Evolutionary conservation across 2,888 invertebrate genomes (phyloP).

Genomic region (Arge pagana): DNA sequence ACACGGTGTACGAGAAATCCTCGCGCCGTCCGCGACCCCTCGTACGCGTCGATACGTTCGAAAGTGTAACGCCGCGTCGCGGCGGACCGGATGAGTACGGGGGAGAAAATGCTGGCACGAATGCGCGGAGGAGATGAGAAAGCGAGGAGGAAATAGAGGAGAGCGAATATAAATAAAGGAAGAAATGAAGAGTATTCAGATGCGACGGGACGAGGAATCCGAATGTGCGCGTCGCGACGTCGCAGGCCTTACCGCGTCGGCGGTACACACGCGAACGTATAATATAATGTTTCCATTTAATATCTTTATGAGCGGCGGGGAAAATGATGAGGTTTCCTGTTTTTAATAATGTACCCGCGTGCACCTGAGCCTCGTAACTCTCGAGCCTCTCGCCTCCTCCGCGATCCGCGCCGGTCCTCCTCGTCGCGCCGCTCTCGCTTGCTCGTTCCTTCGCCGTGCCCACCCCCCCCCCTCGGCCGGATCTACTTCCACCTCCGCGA

Average conservation of each 20-base stretch:
- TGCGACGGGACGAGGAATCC: slow-evolving; percentile 15
- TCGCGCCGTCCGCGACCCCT: too few species aligned
- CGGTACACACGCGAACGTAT: slow-evolving; percentile 27
- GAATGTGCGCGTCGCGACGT: slow-evolving; percentile 7
- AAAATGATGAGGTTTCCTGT: slow-evolving; percentile 56
- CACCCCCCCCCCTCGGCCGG: slow-evolving; percentile 19
- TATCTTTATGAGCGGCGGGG: slow-evolving; percentile 51
- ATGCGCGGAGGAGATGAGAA: not conserved
- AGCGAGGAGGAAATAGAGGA: slow-evolving; percentile 22
- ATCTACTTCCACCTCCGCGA: slow-evolving; percentile 4
- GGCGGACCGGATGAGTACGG: too few species aligned
- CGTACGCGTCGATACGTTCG: too few species aligned
- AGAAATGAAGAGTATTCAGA: not conserved
- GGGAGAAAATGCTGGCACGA: not conserved
- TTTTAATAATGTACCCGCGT: slow-evolving; percentile 54
- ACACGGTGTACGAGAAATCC: too few species aligned
- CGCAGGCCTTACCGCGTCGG: not conserved
- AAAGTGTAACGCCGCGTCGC: too few species aligned
- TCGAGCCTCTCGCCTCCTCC: slow-evolving; percentile 31
- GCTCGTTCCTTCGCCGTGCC: slow-evolving; percentile 28
- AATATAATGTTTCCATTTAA: slow-evolving; percentile 56
- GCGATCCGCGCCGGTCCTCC: slow-evolving; percentile 1
- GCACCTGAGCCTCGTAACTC: slow-evolving; percentile 56
- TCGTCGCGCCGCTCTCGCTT: slow-evolving; percentile 16
- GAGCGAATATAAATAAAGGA: slow-evolving; percentile 24